A percentile compares a stretch with the other conserved stretches of the same genome.
Conservation (phyloP, 1,140 invertebrate species). For the Drosophila parvula region DNA sequence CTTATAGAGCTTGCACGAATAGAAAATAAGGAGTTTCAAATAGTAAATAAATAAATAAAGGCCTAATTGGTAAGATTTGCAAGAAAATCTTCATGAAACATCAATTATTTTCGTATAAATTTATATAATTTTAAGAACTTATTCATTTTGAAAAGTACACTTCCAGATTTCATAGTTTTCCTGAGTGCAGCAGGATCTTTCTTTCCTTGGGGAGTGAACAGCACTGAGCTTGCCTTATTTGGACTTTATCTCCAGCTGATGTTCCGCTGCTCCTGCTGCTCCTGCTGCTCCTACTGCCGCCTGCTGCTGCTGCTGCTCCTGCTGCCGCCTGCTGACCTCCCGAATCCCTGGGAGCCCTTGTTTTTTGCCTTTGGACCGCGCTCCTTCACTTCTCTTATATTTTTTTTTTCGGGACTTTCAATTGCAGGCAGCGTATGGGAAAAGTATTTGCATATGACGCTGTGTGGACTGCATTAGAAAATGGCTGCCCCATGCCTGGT, state of each 20-base stretch:
- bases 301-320: not conserved
- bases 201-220: not conserved
- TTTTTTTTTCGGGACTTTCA: constrained; percentile 59
- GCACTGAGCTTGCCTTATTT: constrained; percentile 18
- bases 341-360: constrained; percentile 25
- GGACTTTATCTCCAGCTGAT: constrained; percentile 31
- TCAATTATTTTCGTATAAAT: not conserved
- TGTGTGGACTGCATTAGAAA: constrained; percentile 55
- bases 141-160: not conserved
- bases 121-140: not conserved
- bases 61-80: not conserved
- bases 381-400: constrained; percentile 13
- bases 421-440: constrained; percentile 52
- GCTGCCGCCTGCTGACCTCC: not conserved
- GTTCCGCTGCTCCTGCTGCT: not conserved
- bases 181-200: constrained; percentile 24
- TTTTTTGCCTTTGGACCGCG: constrained; percentile 14
- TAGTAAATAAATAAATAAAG: not conserved
- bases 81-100: not conserved
- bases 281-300: no score
- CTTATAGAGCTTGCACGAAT: not conserved
- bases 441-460: constrained; percentile 77
- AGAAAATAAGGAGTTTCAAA: not conserved
- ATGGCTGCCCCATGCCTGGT: constrained; percentile 16
- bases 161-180: not conserved